Conservation (phyloP, 1,140 invertebrate species). For the Aphaenogaster floridana region DNA sequence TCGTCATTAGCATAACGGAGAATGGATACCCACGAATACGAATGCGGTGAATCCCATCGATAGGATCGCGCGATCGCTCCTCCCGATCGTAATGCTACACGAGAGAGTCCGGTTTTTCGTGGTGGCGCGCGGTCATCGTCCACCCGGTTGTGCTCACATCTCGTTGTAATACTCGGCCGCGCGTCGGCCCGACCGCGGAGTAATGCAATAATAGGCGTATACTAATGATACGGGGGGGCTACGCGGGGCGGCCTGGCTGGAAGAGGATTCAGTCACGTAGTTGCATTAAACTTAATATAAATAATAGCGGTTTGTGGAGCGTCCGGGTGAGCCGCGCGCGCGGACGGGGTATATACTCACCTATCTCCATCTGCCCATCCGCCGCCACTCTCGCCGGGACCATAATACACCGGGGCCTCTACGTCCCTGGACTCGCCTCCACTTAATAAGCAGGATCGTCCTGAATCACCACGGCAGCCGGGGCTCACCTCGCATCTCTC, state of each 20-base stretch:
- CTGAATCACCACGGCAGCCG: constrained; percentile 83
- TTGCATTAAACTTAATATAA: constrained; percentile 88
- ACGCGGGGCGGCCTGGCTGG: constrained; percentile 64
- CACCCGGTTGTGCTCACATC: constrained; percentile 72
- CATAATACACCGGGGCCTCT: constrained; percentile 84
- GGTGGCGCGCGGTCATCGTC: constrained; percentile 71
- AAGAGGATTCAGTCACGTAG: constrained; percentile 86
- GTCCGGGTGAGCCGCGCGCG: constrained; percentile 74
- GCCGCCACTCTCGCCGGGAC: constrained; percentile 70
- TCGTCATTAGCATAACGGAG: constrained; percentile 51
- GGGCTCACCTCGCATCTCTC: constrained; percentile 67
- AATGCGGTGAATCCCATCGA: constrained; percentile 17
- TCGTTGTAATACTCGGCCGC: constrained; percentile 73
- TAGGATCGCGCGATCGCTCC: constrained; percentile 42
- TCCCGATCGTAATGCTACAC: constrained; percentile 27
- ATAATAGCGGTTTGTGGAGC: constrained; percentile 87
- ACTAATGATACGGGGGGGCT: constrained; percentile 86
- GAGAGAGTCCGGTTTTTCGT: constrained; percentile 65
- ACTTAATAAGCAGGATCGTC: constrained; percentile 87
- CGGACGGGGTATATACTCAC: constrained; percentile 79
- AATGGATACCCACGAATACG: not conserved
- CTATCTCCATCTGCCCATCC: constrained; percentile 85
- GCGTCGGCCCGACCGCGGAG: constrained; percentile 72
- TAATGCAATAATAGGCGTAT: constrained; percentile 87
- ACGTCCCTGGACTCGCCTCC: constrained; percentile 83